These are phyloP conservation scores for Petaurus breviceps DNA, from an alignment of 2,113 vertebrate genomes.

Conservation along the genomic window DNA sequence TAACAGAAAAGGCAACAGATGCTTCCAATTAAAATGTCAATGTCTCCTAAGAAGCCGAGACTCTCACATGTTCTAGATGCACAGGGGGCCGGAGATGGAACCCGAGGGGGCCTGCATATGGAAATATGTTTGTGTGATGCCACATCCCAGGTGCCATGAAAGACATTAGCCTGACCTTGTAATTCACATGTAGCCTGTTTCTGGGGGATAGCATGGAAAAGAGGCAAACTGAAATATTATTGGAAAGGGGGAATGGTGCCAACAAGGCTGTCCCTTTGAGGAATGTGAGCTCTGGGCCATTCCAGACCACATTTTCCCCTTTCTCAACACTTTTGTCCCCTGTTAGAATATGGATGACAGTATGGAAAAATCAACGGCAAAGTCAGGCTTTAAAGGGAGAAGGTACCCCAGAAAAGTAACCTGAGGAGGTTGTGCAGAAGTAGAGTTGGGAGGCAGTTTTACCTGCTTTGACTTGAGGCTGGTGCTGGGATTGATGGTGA, in stretches of 20 bases:
- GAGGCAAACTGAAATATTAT: constrained; percentile 38
- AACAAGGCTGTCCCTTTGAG: background rate
- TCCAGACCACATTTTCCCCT: background rate
- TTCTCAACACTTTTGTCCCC: background rate
- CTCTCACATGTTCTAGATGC: constrained; percentile 74
- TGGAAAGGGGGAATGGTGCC: constrained; percentile 31
- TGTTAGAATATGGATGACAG: background rate
- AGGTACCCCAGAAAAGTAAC: background rate
- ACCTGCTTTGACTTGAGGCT: background rate
- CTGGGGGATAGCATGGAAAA: constrained; percentile 32
- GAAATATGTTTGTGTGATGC: constrained; percentile 74
- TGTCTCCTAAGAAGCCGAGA: constrained; percentile 56
- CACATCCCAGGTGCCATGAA: constrained; percentile 69
- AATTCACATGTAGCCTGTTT: constrained; percentile 69
- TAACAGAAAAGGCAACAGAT: constrained; percentile 78
- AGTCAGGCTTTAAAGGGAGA: background rate
- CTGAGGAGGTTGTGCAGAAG: background rate
- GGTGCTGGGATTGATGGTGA: background rate
- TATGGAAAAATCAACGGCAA: background rate
- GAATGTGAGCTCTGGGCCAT: background rate
- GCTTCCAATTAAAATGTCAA: constrained; percentile 79
- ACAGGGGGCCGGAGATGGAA: constrained; percentile 41
- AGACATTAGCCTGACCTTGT: constrained; percentile 69
- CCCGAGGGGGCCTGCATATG: constrained; percentile 69
- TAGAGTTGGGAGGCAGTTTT: background rate